phyloP scores from a whole-genome alignment of 2,888 invertebrate genomes.

The Clepsis dumicolana region DNA sequence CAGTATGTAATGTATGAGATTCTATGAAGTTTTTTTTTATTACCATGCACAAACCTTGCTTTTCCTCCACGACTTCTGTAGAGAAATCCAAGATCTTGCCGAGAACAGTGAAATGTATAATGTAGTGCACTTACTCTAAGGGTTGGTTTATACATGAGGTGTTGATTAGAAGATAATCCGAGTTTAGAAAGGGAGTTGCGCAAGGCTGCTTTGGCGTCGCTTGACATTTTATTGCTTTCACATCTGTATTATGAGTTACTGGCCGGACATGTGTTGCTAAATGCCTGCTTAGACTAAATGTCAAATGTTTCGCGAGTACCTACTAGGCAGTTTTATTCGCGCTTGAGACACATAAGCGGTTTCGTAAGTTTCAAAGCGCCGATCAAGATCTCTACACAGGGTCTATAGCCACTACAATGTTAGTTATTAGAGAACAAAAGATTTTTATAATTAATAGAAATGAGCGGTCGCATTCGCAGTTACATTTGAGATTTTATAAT shows the following conservation, averaged over 20 bases:
- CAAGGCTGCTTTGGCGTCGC: slow-evolving; percentile 25
- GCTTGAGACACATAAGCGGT: slow-evolving; percentile 3
- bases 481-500: background rate
- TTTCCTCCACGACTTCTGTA: too few species aligned
- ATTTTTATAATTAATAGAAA: slow-evolving; percentile 9
- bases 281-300: slow-evolving; percentile 20
- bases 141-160: background rate
- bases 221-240: slow-evolving; percentile 44
- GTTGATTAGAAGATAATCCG: slow-evolving; percentile 26
- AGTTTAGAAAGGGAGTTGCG: slow-evolving; percentile 41
- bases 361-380: background rate
- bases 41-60: too few species aligned
- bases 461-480: background rate
- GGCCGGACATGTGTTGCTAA: slow-evolving; percentile 26
- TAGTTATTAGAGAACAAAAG: slow-evolving; percentile 2
- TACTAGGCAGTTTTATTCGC: background rate
- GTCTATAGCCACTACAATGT: slow-evolving; percentile 6
- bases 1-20: too few species aligned
- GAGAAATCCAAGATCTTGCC: too few species aligned
- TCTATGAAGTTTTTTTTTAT: too few species aligned
- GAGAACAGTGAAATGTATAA: background rate
- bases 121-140: background rate
- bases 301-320: slow-evolving; percentile 16
- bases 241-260: slow-evolving; percentile 33
- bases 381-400: slow-evolving; percentile 1